A percentile compares a stretch with the other conserved stretches of the same genome.
Evolutionary conservation across 2,797 vertebrate species (phyloP).

Genomic region (Darevskia mixta): DNA sequence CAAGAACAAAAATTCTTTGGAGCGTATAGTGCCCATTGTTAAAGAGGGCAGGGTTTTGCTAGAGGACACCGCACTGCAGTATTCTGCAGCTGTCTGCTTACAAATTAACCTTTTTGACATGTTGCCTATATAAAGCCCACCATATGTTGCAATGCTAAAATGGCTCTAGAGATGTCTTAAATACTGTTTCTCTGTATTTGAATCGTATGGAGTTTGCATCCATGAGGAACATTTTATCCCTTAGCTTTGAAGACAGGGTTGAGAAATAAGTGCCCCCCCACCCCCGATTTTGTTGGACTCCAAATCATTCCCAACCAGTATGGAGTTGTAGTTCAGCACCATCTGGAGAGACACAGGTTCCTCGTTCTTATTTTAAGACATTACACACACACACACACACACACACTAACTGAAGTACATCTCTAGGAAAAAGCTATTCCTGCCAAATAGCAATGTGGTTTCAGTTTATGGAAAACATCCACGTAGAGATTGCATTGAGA

Average conservation of each 20-base stretch:
- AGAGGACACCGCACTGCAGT: not conserved
- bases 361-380: not conserved
- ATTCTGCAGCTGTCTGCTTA: not conserved
- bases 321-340: not conserved
- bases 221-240: not conserved
- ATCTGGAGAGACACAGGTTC: not conserved
- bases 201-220: not conserved
- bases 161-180: not conserved
- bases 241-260: constrained; percentile 13
- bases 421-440: constrained; percentile 18
- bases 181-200: not conserved
- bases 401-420: not conserved
- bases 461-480: not conserved
- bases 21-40: not conserved
- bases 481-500: not conserved
- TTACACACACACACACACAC: not conserved
- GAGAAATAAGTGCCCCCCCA: not conserved
- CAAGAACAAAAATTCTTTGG: not conserved
- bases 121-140: not conserved
- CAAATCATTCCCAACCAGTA: not conserved
- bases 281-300: not conserved
- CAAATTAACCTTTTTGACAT: not conserved
- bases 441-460: constrained; percentile 17
- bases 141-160: not conserved
- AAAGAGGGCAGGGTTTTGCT: not conserved